Evolutionary conservation across 2,888 invertebrate genomes (phyloP), one percentile per base, ranked within the genome.

Genomic region (Tetrapedia diversipes): DNA sequence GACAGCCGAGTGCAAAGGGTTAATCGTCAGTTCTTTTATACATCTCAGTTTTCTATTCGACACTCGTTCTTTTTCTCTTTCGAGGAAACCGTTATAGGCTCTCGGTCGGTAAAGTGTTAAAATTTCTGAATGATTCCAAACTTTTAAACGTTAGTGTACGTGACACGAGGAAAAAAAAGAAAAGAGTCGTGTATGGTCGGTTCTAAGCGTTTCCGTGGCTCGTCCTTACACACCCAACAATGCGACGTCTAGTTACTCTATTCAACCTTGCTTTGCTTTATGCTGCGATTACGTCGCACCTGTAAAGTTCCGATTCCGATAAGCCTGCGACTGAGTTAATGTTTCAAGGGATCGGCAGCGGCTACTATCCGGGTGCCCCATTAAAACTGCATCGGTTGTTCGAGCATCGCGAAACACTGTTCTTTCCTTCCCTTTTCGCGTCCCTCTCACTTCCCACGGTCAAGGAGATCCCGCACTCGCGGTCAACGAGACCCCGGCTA

Each of bases 191-290:
- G n/a, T n/a, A n/a, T n/a, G n/a, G n/a, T n/a, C n/a, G n/a, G n/a
- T 77, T 70, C 54, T 66, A 56, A 19, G 10, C 32, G 68, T 71
- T 60, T 67, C 66, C 10, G 49, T 41, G n/a, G n/a, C n/a, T 49
- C 7, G 19, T 34, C 22, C 49, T 69, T n/a, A n/a, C n/a, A n/a
- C n/a, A n/a, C n/a, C n/a, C n/a, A n/a, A n/a, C n/a, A n/a, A n/a
- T n/a, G n/a, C n/a, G 41, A 57, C 67, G 56, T 68, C 77, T 74
- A 47, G 73, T 84, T 70, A 75, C 61, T 75, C 65, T 74, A 73
- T 71, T 76, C 75, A 84, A 82, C 78, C 80, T 79, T 77, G 79
- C 76, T 59, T 79, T 77, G 79, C 76, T 59, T 56, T 56, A 61
- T 56, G 67, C 63, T n/a, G 39, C 49, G 43, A 29, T 60, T 45